Evolutionary conservation across 2,113 vertebrate genomes (phyloP), one percentile per base, ranked within the genome.

Genomic region (Oncorhynchus gorbuscha): DNA sequence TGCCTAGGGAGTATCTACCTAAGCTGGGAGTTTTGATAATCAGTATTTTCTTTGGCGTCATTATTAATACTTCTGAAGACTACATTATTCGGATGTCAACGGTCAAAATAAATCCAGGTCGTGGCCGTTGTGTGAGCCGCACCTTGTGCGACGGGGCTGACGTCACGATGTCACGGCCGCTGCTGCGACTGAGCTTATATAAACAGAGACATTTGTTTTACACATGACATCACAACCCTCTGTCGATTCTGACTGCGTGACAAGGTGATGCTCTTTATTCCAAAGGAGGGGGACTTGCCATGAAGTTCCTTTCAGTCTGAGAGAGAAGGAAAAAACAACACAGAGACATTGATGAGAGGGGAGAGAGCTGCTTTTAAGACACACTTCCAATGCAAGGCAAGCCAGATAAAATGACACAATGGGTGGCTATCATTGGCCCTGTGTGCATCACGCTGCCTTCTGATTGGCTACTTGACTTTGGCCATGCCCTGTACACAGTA

Each of bases 231-330:
- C 85, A 69, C 77, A 62, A 82, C 75, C 83, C 69, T 45, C 39
- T 61, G 69, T 84, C 71, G 35, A 74, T 81, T 74, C 73, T 79
- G 62, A 74, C 82, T 64, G 51, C 76, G 48, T 71, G 75, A 72
- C 66, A 35, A 72, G 76, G 64, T 30, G 66, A 82, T 81, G 81
- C 69, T 24, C 79, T 69, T 76, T 75, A 76, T 76, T 74, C 83
- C 72, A 32, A 18, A n/a, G 67, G 16, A 35, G 20, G 32, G 77
- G 70, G 30, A 59, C 78, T 74, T 62, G 73, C 80, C 72, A 12
- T 74, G 73, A 14, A 22, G 82, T 69, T 16, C 64, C 77, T 75
- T 66, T 80, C 66, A 62, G 55, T 83, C 91, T 91, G 87, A 85
- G 14, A 61, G 7, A 32, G 1, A 9, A 1, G 2, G 6, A 22